phyloP scores from a whole-genome alignment of 2,888 invertebrate genomes.

The Ichneumon xanthorius region DNA sequence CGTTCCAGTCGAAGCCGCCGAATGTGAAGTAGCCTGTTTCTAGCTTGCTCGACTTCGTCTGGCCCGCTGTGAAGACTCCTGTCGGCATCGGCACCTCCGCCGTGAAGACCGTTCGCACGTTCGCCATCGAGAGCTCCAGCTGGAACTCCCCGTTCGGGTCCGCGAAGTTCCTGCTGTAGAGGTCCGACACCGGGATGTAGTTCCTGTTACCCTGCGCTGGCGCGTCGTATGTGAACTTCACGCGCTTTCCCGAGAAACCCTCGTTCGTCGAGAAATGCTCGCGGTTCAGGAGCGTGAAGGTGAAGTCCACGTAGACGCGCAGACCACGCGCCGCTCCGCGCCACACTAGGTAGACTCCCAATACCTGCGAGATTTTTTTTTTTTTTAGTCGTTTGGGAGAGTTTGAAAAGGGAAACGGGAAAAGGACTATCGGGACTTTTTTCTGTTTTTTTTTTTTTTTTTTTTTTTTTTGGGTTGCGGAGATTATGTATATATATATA shows the following conservation, averaged over 20 bases:
- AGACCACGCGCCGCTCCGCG: constrained; percentile 91
- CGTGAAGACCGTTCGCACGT: constrained; percentile 91
- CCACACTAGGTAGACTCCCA: constrained; percentile 92
- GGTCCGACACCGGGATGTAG: constrained; percentile 90
- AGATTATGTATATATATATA: no score
- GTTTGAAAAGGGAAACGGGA: neutral
- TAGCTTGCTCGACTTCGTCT: constrained; percentile 84
- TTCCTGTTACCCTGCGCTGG: constrained; percentile 91
- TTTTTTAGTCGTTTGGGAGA: neutral
- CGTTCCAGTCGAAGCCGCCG: constrained; percentile 93
- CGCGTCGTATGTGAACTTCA: constrained; percentile 89
- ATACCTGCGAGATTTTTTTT: constrained; percentile 80
- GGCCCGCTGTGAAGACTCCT: constrained; percentile 79
- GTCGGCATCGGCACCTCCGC: constrained; percentile 87
- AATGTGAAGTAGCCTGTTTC: constrained; percentile 91
- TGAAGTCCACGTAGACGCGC: constrained; percentile 92
- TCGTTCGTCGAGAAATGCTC: constrained; percentile 94
- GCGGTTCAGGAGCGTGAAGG: constrained; percentile 92
- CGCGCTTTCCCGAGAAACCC: constrained; percentile 91
- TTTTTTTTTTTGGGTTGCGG: neutral
- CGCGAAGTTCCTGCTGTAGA: constrained; percentile 90
- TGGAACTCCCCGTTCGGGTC: constrained; percentile 93
- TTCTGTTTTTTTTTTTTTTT: neutral
- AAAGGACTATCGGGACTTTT: no score
- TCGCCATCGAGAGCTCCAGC: constrained; percentile 91